phyloP scores from a whole-genome alignment of 2,888 invertebrate species.

The Drosophila longiperda region DNA sequence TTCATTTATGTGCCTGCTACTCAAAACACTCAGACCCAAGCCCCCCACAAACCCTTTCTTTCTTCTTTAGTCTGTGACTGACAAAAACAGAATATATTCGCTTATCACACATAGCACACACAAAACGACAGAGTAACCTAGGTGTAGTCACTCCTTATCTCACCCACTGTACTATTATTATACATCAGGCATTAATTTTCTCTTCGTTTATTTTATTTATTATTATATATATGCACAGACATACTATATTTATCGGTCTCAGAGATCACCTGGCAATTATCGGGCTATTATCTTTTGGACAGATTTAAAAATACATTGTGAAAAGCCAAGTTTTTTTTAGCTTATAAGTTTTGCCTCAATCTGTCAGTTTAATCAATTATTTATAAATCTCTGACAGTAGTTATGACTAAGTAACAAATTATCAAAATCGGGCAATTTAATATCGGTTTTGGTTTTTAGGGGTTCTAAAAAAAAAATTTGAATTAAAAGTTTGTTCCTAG shows the following conservation, averaged over 20 bases:
- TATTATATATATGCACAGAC: conserved; percentile 5
- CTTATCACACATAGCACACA: conserved; percentile 40
- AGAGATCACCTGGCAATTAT: background rate
- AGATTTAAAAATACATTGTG: background rate
- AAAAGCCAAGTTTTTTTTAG: background rate
- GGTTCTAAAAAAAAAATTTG: too few species aligned
- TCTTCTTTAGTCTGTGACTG: conserved; percentile 8
- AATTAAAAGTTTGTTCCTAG: too few species aligned
- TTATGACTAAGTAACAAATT: background rate
- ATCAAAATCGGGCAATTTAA: background rate
- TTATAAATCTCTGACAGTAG: background rate
- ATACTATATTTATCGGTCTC: conserved; percentile 4
- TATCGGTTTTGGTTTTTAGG: background rate
- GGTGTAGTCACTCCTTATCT: conserved; percentile 56
- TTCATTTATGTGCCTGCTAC: background rate
- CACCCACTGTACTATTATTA: conserved; percentile 56
- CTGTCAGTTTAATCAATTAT: background rate
- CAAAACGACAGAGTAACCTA: conserved; percentile 18
- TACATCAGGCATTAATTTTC: conserved; percentile 36
- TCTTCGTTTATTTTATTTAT: conserved; percentile 14
- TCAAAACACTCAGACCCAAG: background rate
- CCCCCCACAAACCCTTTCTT: background rate
- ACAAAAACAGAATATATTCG: conserved; percentile 16
- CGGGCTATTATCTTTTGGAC: background rate
- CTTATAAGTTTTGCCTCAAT: background rate